These are phyloP conservation scores for Ethmia dodecea DNA, from an alignment of 2,888 invertebrate genomes.

Conservation along the genomic window DNA sequence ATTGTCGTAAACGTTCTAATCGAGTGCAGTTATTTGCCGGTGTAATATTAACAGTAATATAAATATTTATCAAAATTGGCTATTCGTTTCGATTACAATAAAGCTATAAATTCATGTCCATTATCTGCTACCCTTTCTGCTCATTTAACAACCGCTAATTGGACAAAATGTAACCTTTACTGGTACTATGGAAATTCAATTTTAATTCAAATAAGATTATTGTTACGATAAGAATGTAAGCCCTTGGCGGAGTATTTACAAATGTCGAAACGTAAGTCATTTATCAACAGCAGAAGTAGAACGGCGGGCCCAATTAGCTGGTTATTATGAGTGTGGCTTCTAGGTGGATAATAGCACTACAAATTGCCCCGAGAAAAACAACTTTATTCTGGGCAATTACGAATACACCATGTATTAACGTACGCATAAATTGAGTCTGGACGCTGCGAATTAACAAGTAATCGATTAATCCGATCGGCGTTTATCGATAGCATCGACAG, in stretches of 20 bases:
- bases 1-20: background rate
- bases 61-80: slow-evolving; percentile 19
- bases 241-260: slow-evolving; percentile 7
- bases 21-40: slow-evolving; percentile 12
- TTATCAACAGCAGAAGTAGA: slow-evolving; percentile 28
- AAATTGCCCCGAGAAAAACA: slow-evolving; percentile 37
- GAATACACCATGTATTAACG: slow-evolving; percentile 15
- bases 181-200: slow-evolving; percentile 32
- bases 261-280: slow-evolving; percentile 24
- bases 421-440: slow-evolving; percentile 17
- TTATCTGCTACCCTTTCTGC: slow-evolving; percentile 26
- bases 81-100: slow-evolving; percentile 14
- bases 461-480: slow-evolving; percentile 21
- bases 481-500: slow-evolving; percentile 15
- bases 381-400: slow-evolving; percentile 39
- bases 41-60: slow-evolving; percentile 4
- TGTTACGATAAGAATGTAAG: slow-evolving; percentile 24
- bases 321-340: slow-evolving; percentile 29
- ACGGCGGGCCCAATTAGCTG: slow-evolving; percentile 26
- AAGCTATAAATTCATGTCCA: slow-evolving; percentile 24
- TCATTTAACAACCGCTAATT: slow-evolving; percentile 42
- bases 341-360: slow-evolving; percentile 22
- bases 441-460: slow-evolving; percentile 17
- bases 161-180: slow-evolving; percentile 34
- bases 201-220: slow-evolving; percentile 27